A percentile compares a stretch with the other conserved stretches of the same genome.
phyloP scores from a whole-genome alignment of 2,113 vertebrate species.

The Thalassoma bifasciatum region DNA sequence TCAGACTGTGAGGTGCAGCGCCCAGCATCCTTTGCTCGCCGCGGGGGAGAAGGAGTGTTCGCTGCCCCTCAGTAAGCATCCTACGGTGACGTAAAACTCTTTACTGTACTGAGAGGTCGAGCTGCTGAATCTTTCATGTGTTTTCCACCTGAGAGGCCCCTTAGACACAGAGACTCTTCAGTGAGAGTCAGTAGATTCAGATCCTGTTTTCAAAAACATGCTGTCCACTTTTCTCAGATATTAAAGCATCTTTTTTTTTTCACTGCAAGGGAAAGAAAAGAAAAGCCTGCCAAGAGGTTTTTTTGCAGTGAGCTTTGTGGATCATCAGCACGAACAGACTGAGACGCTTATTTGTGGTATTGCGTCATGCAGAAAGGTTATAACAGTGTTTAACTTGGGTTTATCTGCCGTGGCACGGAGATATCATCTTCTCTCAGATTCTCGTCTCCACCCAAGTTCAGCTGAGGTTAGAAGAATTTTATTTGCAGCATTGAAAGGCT shows the following conservation, averaged over 20 bases:
- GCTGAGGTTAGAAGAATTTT: not conserved
- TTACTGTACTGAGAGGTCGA: conserved; percentile 12
- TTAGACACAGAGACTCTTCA: conserved; percentile 6
- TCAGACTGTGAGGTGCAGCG: conserved; percentile 84
- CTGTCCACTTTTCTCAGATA: too few relatives aligned
- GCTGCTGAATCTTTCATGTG: conserved; percentile 34
- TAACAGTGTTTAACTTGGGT: not conserved
- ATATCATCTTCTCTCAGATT: not conserved
- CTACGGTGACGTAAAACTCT: conserved; percentile 4
- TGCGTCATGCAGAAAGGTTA: not conserved
- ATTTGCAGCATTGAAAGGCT: not conserved
- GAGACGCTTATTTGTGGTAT: not conserved
- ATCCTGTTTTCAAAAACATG: not conserved
- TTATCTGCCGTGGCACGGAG: not conserved
- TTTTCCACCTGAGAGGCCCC: conserved; percentile 38
- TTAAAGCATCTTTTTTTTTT: too few relatives aligned
- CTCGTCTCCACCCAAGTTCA: not conserved
- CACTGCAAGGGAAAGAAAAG: not conserved
- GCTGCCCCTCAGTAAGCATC: conserved; percentile 87
- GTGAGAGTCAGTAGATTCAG: not conserved
- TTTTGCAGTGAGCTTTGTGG: not conserved
- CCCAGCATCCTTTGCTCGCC: conserved; percentile 68
- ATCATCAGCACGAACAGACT: not conserved
- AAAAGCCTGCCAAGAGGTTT: not conserved
- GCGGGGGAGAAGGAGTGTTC: conserved; percentile 72